Conservation (phyloP, 2,888 invertebrate genomes). For the Drosophila maculinotata region DNA sequence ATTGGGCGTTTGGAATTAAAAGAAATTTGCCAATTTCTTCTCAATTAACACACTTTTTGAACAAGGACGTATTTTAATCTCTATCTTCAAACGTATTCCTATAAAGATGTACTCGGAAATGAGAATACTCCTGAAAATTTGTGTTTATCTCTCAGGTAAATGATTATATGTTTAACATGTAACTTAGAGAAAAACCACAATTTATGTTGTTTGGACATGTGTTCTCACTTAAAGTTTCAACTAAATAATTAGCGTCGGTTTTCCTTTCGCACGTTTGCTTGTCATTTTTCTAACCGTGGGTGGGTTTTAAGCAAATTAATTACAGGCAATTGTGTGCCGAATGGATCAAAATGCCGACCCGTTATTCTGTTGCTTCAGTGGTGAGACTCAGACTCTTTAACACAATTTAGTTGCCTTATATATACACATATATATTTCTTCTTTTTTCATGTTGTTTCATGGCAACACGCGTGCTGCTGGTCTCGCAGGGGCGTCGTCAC, state of each 20-base stretch:
- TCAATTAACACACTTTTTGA: too few species aligned
- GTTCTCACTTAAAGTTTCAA: neutral
- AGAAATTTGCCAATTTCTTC: too few species aligned
- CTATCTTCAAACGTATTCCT: too few species aligned
- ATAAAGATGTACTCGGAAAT: too few species aligned
- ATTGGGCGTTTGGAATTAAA: too few species aligned
- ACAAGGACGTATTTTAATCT: too few species aligned
- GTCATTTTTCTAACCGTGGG: conserved; percentile 29
- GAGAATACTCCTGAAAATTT: too few species aligned
- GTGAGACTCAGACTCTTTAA: conserved; percentile 1
- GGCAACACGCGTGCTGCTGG: conserved; percentile 26
- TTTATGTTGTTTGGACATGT: too few species aligned
- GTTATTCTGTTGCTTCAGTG: neutral
- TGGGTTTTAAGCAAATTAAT: conserved; percentile 43
- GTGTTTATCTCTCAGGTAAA: too few species aligned
- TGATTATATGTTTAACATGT: too few species aligned
- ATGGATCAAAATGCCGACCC: conserved; percentile 31
- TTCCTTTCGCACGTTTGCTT: conserved; percentile 16
- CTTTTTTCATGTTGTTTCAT: conserved; percentile 19
- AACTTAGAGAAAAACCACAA: too few species aligned
- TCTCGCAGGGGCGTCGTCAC: conserved; percentile 55
- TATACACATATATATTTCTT: neutral
- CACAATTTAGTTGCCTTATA: too few species aligned
- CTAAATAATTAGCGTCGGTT: conserved; percentile 20
- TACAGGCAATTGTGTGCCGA: conserved; percentile 30